phyloP scores from a whole-genome alignment of 1,140 invertebrate genomes.

The Drosophila carrolli region DNA sequence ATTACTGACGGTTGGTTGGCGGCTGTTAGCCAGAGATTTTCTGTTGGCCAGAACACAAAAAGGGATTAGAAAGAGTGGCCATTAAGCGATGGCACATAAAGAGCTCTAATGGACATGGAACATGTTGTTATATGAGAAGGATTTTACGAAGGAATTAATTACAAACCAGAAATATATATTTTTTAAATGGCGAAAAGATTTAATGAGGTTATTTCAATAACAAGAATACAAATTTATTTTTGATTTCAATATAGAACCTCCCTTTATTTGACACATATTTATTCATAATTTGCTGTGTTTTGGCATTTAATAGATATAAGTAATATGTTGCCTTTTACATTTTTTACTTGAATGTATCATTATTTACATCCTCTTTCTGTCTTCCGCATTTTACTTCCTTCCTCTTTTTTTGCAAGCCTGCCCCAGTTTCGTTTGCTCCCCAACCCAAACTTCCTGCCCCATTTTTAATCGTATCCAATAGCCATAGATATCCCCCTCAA shows the following conservation, averaged over 20 bases:
- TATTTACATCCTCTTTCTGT: constrained; percentile 3
- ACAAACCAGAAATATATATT: background rate
- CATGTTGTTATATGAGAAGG: background rate
- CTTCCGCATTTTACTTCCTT: background rate
- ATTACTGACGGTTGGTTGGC: constrained; percentile 16
- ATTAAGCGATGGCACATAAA: constrained; percentile 16
- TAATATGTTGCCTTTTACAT: background rate
- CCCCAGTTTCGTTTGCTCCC: constrained; percentile 3
- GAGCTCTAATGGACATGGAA: background rate
- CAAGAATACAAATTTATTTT: too few species aligned
- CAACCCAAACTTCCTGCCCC: constrained; percentile 12
- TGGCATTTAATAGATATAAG: too few species aligned
- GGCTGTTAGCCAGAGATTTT: constrained; percentile 1
- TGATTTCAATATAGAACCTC: too few species aligned
- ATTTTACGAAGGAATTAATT: constrained; percentile 3
- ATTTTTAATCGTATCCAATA: constrained; percentile 16
- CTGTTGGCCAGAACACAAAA: constrained; percentile 10
- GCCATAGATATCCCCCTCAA: constrained; percentile 23
- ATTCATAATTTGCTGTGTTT: too few species aligned
- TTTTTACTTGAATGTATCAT: constrained; percentile 1
- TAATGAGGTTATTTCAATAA: too few species aligned
- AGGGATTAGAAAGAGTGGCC: constrained; percentile 23
- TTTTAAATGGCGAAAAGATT: too few species aligned
- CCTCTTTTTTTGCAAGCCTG: constrained; percentile 5
- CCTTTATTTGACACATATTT: too few species aligned